Percentiles rank a stretch among this genome's conserved stretches.
Conservation (phyloP, 2,113 vertebrate species). For the Phalacrocorax aristotelis region DNA sequence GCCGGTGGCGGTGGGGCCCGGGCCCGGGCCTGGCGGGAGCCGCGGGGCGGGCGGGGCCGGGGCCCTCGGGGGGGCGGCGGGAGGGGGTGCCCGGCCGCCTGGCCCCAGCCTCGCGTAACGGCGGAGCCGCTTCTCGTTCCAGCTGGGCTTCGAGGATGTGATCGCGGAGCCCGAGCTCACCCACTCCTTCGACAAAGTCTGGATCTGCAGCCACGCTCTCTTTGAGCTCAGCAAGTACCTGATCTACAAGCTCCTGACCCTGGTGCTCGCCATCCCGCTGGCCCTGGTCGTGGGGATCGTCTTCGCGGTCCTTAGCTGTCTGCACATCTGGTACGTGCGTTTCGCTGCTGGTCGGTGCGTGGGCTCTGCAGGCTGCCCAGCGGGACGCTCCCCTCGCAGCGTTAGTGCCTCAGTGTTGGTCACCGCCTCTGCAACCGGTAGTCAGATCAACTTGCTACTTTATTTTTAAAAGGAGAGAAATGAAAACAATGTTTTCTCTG, state of each 20-base stretch:
- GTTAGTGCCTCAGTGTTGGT: accelerated
- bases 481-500: background rate
- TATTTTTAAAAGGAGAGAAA: background rate
- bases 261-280: slow-evolving; percentile 87
- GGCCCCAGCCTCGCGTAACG: background rate
- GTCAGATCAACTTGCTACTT: background rate
- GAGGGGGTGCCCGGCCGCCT: background rate
- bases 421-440: accelerated
- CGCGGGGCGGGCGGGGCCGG: too few species aligned
- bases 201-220: slow-evolving; percentile 91
- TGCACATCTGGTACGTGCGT: slow-evolving; percentile 91
- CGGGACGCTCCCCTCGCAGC: background rate
- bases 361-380: background rate
- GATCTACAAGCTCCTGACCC: slow-evolving; percentile 87
- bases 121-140: background rate
- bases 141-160: slow-evolving; percentile 92
- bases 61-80: too few species aligned
- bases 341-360: background rate
- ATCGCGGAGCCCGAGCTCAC: slow-evolving; percentile 86
- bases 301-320: slow-evolving; percentile 87
- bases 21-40: too few species aligned
- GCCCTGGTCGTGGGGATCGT: slow-evolving; percentile 85
- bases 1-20: too few species aligned
- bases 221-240: slow-evolving; percentile 89
- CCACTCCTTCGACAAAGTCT: slow-evolving; percentile 91